Conservation (phyloP, 2,888 invertebrate species). For the Meganola albula region DNA sequence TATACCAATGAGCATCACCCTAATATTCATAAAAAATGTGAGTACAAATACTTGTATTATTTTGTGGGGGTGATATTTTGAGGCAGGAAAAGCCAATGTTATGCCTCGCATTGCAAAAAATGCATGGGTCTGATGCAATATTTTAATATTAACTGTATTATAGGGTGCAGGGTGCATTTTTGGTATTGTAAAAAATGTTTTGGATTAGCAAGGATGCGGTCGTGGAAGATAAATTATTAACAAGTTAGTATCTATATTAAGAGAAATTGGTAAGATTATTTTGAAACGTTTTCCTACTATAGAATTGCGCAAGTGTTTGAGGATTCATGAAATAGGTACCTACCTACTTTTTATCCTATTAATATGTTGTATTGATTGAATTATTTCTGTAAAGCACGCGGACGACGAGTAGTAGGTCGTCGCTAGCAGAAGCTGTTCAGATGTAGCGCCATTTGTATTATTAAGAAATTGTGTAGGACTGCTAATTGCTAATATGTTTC, state of each 20-base stretch:
- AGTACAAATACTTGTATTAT: conserved; percentile 75
- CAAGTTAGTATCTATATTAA: background rate
- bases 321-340: no score
- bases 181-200: conserved; percentile 38
- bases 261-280: no score
- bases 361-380: no score
- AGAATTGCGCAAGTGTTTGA: no score
- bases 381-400: no score
- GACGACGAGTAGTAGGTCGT: no score
- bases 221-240: conserved; percentile 15
- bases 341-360: no score
- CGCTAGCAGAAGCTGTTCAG: no score
- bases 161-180: conserved; percentile 62
- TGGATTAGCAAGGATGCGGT: conserved; percentile 37
- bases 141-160: conserved; percentile 75
- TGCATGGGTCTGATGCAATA: conserved; percentile 70
- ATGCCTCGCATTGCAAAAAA: conserved; percentile 64
- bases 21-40: conserved; percentile 50
- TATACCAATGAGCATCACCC: conserved; percentile 57
- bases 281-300: no score
- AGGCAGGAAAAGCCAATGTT: conserved; percentile 67
- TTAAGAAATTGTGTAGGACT: no score
- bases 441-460: no score
- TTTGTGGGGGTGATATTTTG: conserved; percentile 53
- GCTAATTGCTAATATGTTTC: no score